phyloP scores from a whole-genome alignment of 1,140 invertebrate genomes.

The Gonioctena quinquepunctata region DNA sequence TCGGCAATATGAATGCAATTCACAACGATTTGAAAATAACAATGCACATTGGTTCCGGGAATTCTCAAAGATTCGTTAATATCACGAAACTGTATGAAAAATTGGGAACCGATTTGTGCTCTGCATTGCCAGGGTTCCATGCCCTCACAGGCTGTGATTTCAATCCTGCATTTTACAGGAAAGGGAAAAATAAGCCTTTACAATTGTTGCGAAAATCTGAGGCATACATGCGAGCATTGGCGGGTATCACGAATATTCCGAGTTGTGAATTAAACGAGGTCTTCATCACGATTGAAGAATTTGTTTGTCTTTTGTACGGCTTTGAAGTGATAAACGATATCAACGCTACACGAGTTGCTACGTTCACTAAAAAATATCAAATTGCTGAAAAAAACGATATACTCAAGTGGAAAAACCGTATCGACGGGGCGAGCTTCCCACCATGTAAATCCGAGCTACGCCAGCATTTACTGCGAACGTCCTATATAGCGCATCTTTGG shows the following conservation, averaged over 20 bases:
- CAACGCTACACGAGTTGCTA: background rate
- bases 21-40: slow-evolving; percentile 33
- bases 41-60: slow-evolving; percentile 38
- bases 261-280: slow-evolving; percentile 1
- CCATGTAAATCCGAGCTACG: slow-evolving; percentile 15
- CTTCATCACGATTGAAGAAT: slow-evolving; percentile 12
- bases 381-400: background rate
- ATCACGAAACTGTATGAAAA: slow-evolving; percentile 27
- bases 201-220: slow-evolving; percentile 3
- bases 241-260: slow-evolving; percentile 2
- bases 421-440: slow-evolving; percentile 5
- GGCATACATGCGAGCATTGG: background rate
- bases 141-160: slow-evolving; percentile 54
- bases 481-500: slow-evolving; percentile 16
- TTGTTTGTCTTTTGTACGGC: slow-evolving; percentile 4
- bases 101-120: slow-evolving; percentile 35
- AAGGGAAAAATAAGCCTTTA: background rate
- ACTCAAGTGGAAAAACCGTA: background rate
- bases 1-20: slow-evolving; percentile 26
- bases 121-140: no score
- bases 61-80: slow-evolving; percentile 40
- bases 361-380: slow-evolving; percentile 6
- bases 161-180: slow-evolving; percentile 52
- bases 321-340: slow-evolving; percentile 2
- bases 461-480: slow-evolving; percentile 6